phyloP scores from a whole-genome alignment of 2,113 vertebrate species.

The Tinamus guttatus region DNA sequence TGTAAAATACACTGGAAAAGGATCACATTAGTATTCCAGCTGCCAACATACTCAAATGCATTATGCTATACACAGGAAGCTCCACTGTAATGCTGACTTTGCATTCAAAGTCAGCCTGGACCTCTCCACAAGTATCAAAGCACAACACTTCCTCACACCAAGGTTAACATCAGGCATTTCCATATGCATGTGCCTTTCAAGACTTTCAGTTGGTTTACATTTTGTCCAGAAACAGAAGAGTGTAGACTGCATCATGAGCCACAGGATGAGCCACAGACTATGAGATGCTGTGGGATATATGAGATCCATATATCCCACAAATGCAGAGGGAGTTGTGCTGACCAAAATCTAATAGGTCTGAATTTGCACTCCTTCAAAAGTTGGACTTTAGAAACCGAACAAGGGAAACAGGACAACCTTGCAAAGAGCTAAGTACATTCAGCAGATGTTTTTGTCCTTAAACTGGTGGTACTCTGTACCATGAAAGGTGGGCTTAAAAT shows the following conservation, averaged over 20 bases:
- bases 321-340: background rate
- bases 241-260: background rate
- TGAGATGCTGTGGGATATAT: background rate
- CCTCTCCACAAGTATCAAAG: background rate
- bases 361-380: background rate
- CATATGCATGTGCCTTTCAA: background rate
- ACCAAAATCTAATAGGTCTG: background rate
- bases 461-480: background rate
- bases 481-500: background rate
- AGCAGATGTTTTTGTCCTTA: background rate
- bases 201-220: background rate
- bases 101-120: background rate
- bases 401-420: background rate
- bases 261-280: background rate
- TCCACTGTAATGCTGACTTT: background rate
- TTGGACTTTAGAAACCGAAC: background rate
- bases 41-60: background rate
- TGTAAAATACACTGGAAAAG: background rate
- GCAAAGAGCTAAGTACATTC: background rate
- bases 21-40: background rate
- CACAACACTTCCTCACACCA: background rate
- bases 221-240: background rate
- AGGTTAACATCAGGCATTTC: background rate
- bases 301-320: background rate
- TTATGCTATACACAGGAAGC: background rate